Percentiles rank a stretch among this genome's conserved stretches.
Evolutionary conservation across 2,888 invertebrate genomes (phyloP).

Genomic region (Melinaea marsaeus): DNA sequence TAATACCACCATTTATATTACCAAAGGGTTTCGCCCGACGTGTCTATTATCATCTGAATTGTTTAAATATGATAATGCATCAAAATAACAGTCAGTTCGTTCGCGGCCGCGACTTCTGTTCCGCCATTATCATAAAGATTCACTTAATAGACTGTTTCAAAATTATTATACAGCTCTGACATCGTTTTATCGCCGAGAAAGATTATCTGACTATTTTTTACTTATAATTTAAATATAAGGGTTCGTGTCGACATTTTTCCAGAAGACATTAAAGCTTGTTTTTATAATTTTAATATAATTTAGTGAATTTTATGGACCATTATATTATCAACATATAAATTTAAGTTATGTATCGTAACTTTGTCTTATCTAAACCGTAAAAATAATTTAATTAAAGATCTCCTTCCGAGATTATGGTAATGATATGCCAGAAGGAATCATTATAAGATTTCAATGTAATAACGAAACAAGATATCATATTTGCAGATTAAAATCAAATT

Average conservation of each 20-base stretch:
- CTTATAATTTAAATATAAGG: conserved; percentile 45
- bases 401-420: conserved; percentile 47
- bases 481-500: conserved; percentile 66
- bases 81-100: conserved; percentile 74
- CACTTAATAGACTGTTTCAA: conserved; percentile 76
- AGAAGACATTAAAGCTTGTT: conserved; percentile 36
- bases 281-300: conserved; percentile 23
- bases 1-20: conserved; percentile 78
- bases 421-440: conserved; percentile 46
- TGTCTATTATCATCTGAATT: conserved; percentile 78
- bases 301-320: conserved; percentile 28
- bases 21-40: conserved; percentile 76
- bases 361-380: conserved; percentile 41
- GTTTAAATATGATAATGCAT: conserved; percentile 78
- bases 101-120: conserved; percentile 74
- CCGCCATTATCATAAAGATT: conserved; percentile 75
- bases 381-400: conserved; percentile 54
- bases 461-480: conserved; percentile 58
- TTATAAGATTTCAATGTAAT: conserved; percentile 43
- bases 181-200: conserved; percentile 59
- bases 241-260: conserved; percentile 43
- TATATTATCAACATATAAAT: conserved; percentile 35
- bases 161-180: conserved; percentile 72
- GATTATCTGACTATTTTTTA: conserved; percentile 57
- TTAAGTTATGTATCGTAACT: conserved; percentile 38